Percentiles rank a stretch among this genome's conserved stretches.
Conservation (phyloP, 37 sponge, comb jelly and placozoan species). For the Corticium candelabrum region DNA sequence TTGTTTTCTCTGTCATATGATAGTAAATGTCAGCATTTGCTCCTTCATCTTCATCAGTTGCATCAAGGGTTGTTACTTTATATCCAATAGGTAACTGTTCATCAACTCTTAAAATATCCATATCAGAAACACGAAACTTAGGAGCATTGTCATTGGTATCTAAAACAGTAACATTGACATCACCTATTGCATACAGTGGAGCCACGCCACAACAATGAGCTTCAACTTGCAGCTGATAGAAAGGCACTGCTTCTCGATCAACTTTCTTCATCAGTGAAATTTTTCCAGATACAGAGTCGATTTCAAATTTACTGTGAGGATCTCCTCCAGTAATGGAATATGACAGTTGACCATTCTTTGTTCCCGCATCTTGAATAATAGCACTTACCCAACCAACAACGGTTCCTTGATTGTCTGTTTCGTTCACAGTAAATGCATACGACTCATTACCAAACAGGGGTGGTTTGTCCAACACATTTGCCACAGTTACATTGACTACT, state of each 20-base stretch:
- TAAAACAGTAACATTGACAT: constrained; percentile 2
- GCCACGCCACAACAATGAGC: neutral
- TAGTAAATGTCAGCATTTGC: constrained; percentile 1
- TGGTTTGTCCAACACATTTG: constrained; percentile 10
- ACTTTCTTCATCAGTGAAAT: neutral
- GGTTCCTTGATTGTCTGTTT: constrained; percentile 7
- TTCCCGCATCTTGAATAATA: constrained; percentile 26
- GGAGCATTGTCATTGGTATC: constrained; percentile 27
- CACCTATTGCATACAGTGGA: neutral
- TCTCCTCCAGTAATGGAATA: constrained; percentile 6
- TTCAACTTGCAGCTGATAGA: neutral
- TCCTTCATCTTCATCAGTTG: constrained; percentile 17
- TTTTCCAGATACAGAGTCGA: constrained; percentile 11
- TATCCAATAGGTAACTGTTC: constrained; percentile 13
- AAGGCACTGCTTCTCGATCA: constrained; percentile 7
- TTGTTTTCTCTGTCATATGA: constrained; percentile 8
- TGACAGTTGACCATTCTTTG: constrained; percentile 2
- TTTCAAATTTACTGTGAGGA: neutral
- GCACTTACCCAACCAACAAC: constrained; percentile 24
- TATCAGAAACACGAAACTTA: neutral
- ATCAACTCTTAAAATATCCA: neutral
- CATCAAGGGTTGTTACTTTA: constrained; percentile 2
- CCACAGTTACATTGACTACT: neutral
- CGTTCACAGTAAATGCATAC: neutral
- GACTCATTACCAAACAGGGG: neutral